Evolutionary conservation across 2,888 invertebrate genomes (phyloP).

Genomic region (Heteropelma amictum): DNA sequence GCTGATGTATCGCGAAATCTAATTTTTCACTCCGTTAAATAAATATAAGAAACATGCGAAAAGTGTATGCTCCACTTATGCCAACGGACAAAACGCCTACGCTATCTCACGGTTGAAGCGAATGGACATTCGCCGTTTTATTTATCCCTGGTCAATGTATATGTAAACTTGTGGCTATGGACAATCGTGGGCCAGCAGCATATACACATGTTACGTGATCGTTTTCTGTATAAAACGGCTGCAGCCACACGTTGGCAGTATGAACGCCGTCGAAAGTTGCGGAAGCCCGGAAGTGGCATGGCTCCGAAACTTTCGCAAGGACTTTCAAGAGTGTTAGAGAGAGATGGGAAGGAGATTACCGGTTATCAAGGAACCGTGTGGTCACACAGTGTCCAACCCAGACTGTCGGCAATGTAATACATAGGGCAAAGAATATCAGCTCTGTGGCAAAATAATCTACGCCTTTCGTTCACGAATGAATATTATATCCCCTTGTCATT

Average conservation of each 20-base stretch:
- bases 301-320: conserved; percentile 64
- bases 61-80: no score
- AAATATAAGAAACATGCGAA: no score
- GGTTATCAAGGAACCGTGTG: conserved; percentile 14
- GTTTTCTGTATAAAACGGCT: conserved; percentile 38
- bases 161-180: background rate
- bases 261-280: conserved; percentile 63
- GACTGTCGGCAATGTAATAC: conserved; percentile 30
- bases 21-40: no score
- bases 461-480: conserved; percentile 34
- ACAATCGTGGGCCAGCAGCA: conserved; percentile 10
- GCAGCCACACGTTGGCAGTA: conserved; percentile 37
- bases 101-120: no score
- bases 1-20: no score
- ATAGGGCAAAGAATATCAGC: conserved; percentile 31
- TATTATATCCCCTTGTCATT: conserved; percentile 45
- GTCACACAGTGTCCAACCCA: conserved; percentile 40
- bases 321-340: conserved; percentile 51
- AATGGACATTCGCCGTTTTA: background rate
- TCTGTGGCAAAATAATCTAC: background rate
- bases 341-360: conserved; percentile 1
- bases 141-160: background rate
- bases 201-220: conserved; percentile 57
- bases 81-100: no score
- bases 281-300: conserved; percentile 65